Evolutionary conservation across 2,888 invertebrate species (phyloP).

Genomic region (Chironomus riparius): DNA sequence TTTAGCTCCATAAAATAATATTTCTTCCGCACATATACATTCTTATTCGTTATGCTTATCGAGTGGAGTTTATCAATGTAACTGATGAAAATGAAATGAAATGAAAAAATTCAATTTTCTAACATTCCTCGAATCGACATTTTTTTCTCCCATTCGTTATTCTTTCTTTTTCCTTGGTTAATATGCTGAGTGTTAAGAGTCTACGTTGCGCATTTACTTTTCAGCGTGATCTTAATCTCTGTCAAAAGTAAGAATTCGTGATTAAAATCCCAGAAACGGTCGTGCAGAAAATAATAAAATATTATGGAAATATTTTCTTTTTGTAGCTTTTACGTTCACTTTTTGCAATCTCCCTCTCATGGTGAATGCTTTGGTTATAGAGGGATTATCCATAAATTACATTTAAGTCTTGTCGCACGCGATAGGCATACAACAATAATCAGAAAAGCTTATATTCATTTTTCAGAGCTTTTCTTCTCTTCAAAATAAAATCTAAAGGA

Average conservation of each 20-base stretch:
- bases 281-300: constrained; percentile 27
- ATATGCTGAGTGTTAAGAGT: constrained; percentile 1
- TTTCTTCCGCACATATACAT: too few species aligned
- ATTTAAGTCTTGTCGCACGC: not conserved
- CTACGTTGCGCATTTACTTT: constrained; percentile 8
- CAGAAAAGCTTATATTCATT: not conserved
- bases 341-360: not conserved
- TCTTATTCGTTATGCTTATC: too few species aligned
- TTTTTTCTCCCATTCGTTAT: not conserved
- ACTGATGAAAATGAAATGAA: not conserved
- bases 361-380: not conserved
- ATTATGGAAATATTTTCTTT: constrained; percentile 19
- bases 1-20: too few species aligned
- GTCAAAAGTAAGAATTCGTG: constrained; percentile 25
- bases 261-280: constrained; percentile 27
- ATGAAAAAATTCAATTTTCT: not conserved
- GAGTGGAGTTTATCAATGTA: too few species aligned
- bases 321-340: not conserved
- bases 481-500: not conserved
- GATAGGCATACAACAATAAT: too few species aligned
- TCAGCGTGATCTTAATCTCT: constrained; percentile 27
- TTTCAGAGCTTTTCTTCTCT: not conserved
- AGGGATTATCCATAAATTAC: constrained; percentile 8
- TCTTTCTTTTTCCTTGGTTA: not conserved
- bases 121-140: not conserved